Conservation (phyloP, 1,140 invertebrate species). For the Brachionus asplanchnoidis region DNA sequence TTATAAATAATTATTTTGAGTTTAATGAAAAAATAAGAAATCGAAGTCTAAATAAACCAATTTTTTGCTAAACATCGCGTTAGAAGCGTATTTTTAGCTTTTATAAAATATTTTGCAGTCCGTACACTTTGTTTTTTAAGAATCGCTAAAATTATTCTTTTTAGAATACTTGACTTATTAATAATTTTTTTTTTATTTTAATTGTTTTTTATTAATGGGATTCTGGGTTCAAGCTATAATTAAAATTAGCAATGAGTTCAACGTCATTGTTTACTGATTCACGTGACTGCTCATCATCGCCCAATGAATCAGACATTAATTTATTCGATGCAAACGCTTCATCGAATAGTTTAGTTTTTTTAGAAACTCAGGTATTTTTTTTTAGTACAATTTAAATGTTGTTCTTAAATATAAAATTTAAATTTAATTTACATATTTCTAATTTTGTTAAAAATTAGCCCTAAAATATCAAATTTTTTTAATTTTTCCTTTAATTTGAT, state of each 20-base stretch:
- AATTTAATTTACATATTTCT: no score
- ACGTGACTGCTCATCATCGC: background rate
- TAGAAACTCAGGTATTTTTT: background rate
- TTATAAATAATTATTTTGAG: background rate
- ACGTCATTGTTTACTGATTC: background rate
- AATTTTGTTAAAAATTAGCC: no score
- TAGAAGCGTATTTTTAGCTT: background rate
- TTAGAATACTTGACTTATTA: background rate
- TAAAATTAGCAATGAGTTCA: background rate
- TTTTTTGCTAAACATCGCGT: background rate
- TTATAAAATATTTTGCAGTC: background rate
- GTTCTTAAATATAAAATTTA: no score
- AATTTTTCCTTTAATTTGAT: no score
- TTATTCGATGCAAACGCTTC: background rate
- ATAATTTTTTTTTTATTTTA: background rate
- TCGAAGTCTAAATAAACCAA: background rate
- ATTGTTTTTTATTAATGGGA: background rate
- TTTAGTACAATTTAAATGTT: background rate
- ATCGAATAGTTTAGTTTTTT: background rate
- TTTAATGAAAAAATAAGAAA: background rate
- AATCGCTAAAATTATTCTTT: background rate
- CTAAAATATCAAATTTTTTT: no score
- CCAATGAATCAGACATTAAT: background rate
- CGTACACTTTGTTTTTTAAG: background rate
- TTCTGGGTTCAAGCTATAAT: background rate